These are phyloP conservation scores for Lycaena phlaeas DNA, from an alignment of 2,888 invertebrate species.

Conservation along the genomic window DNA sequence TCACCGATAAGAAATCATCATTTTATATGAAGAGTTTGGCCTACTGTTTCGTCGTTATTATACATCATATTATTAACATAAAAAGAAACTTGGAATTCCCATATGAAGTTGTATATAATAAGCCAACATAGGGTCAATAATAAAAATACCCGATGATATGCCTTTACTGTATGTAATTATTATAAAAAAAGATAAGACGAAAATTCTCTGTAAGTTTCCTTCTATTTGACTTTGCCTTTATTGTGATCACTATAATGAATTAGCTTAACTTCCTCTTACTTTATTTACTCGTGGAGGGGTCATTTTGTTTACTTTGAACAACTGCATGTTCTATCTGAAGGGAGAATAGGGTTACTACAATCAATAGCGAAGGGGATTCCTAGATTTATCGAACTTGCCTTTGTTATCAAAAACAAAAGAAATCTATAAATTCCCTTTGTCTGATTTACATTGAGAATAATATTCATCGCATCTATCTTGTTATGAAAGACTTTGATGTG, in stretches of 20 bases:
- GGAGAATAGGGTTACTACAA: constrained; percentile 49
- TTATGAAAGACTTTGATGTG: constrained; percentile 48
- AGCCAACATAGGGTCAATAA: too few relatives aligned
- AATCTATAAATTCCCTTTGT: constrained; percentile 22
- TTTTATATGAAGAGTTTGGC: too few relatives aligned
- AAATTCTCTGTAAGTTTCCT: too few relatives aligned
- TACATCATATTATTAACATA: too few relatives aligned
- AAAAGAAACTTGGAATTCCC: too few relatives aligned
- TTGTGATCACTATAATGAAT: constrained; percentile 46
- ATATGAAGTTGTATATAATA: too few relatives aligned
- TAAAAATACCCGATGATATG: too few relatives aligned
- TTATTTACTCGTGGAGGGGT: constrained; percentile 35
- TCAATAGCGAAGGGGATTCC: constrained; percentile 50
- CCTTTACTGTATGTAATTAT: too few relatives aligned
- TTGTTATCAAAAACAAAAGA: constrained; percentile 18
- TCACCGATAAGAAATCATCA: too few relatives aligned
- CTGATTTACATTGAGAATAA: constrained; percentile 10
- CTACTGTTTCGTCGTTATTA: too few relatives aligned
- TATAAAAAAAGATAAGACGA: too few relatives aligned
- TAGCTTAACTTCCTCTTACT: constrained; percentile 27
- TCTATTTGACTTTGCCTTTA: constrained; percentile 58
- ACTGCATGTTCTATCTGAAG: constrained; percentile 43
- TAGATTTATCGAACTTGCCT: constrained; percentile 48
- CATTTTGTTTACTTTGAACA: constrained; percentile 52
- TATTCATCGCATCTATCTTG: constrained; percentile 34